Conservation (phyloP, 2,797 vertebrate species). For the Naso thynnoides region DNA sequence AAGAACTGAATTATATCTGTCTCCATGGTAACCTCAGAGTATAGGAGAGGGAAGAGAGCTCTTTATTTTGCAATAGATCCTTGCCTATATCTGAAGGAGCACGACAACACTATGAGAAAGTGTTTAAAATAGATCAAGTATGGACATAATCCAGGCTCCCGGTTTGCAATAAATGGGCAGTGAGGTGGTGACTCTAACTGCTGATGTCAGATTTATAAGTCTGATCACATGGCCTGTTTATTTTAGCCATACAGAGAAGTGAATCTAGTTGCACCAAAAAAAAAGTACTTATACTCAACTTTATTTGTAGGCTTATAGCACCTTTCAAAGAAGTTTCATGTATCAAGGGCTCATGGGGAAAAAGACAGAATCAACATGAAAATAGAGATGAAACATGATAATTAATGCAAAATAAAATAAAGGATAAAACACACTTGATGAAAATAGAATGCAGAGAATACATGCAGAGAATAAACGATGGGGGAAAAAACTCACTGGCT, state of each 20-base stretch:
- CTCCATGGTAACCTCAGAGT: constrained; percentile 82
- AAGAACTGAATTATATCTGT: constrained; percentile 83
- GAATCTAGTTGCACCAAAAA: constrained; percentile 1
- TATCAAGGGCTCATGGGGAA: too few relatives aligned
- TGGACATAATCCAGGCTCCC: constrained; percentile 36
- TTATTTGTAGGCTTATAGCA: too few relatives aligned
- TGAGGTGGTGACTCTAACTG: constrained; percentile 15
- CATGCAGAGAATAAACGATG: too few relatives aligned
- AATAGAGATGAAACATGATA: too few relatives aligned
- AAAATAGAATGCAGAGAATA: too few relatives aligned
- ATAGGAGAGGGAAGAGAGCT: constrained; percentile 72
- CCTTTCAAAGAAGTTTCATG: too few relatives aligned
- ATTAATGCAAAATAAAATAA: too few relatives aligned
- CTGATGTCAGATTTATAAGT: constrained; percentile 14
- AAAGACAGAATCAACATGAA: too few relatives aligned
- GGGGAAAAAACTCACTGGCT: too few relatives aligned
- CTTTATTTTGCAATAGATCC: constrained; percentile 76
- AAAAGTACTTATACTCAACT: background rate
- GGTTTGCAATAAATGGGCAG: constrained; percentile 38
- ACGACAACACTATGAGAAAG: constrained; percentile 44
- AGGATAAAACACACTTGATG: too few relatives aligned
- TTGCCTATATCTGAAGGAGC: constrained; percentile 70
- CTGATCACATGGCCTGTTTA: constrained; percentile 22
- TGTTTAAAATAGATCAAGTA: constrained; percentile 53
- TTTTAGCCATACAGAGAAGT: constrained; percentile 19